These are phyloP conservation scores for Picus viridis DNA, from an alignment of 2,797 vertebrate species.

Conservation along the genomic window DNA sequence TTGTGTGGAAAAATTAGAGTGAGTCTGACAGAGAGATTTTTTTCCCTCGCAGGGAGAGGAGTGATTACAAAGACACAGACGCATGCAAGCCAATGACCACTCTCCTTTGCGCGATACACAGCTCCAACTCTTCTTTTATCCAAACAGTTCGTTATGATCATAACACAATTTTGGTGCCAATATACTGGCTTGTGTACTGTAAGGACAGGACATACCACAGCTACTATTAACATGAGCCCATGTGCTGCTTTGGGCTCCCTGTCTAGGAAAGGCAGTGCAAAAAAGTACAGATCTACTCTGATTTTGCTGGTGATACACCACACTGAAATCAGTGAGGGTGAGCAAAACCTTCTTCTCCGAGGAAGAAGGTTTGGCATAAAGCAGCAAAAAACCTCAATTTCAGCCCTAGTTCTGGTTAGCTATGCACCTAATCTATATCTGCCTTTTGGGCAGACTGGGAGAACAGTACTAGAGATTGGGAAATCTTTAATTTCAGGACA, in stretches of 20 bases:
- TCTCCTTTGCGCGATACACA: neutral
- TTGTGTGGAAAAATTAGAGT: accelerated
- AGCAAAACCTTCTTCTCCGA: neutral
- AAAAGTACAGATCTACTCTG: neutral
- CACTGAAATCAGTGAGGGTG: neutral
- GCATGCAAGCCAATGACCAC: neutral
- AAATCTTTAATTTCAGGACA: neutral
- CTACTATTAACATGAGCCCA: neutral
- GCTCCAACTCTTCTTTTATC: neutral
- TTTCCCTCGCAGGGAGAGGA: neutral
- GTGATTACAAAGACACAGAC: neutral
- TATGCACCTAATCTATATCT: neutral
- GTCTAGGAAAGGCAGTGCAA: neutral
- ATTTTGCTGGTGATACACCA: neutral
- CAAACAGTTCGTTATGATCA: neutral
- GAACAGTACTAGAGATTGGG: neutral
- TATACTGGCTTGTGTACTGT: neutral
- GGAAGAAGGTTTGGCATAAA: neutral
- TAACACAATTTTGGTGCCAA: neutral
- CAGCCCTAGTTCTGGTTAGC: neutral
- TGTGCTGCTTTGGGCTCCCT: neutral
- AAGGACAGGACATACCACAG: neutral
- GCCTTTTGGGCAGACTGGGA: neutral
- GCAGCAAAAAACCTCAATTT: neutral
- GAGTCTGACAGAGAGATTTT: neutral